Base-by-base conservation (phyloP, 2,113 vertebrate genomes). In the Peromyscus californicus region DNA sequence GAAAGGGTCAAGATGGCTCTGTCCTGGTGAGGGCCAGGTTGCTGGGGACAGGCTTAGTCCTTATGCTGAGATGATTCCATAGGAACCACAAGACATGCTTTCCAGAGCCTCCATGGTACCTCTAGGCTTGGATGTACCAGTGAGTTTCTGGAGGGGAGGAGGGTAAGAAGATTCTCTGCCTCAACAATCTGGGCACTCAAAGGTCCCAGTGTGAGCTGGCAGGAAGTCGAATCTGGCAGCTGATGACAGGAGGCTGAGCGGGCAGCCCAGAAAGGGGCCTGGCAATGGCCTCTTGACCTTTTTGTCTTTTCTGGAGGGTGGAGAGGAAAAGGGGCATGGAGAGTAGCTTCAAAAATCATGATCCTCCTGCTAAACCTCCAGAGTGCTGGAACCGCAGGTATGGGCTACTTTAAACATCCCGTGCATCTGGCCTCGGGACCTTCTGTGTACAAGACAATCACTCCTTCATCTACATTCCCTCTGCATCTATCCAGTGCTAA, bases 371-470 rank as follows among this genome's bases (percentile, higher is more conserved):
- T 16, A 48, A 72, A 22, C 33, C 33, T 72, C 21, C 21, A 0
- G 31, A 70, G 65, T 51, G 65, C 45, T 88, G 48, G 39, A 12
- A 7, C 54, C 26, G 10, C 31, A 87, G 42, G 65, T 7, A 67
- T 7, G 57, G 6, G 33, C 19, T 67, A 21, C 45, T 33, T 33
- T 33, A 48, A 70, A 22, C 2, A 6, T 7, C 36, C 12, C 1
- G 39, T 65, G 63, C 21, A 3, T 90, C 39, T 31, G 33, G 13
- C 11, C 83, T 39, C 39, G 26, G 80, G 8, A 9, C 36, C 4
- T 42, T 51, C 29, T 12, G 3, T 0, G 0, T 6, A 9, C 7
- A 7, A 7, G 10, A 59, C 1, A 0, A 2, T 13, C 4, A 12
- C 21, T 87, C 19, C 17, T 48, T 22, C 36, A 10, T 15, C 26